Evolutionary conservation across 2,888 invertebrate species (phyloP).

Genomic region (Oscheius sp.): DNA sequence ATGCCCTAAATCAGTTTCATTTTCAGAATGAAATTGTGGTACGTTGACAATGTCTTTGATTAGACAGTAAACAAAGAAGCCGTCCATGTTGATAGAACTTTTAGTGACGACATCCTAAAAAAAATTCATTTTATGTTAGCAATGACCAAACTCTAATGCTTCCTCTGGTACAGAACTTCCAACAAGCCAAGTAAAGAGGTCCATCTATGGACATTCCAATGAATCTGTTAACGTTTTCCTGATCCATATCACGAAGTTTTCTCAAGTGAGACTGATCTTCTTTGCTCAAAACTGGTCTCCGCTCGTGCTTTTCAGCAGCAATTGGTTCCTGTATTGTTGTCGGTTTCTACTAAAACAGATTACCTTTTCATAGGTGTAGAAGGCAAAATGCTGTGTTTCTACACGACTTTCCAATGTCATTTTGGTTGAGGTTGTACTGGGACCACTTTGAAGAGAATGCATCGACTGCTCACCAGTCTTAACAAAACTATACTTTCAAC

Average conservation of each 20-base stretch:
- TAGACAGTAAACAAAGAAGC: slow-evolving; percentile 58
- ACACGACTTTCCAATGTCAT: slow-evolving; percentile 46
- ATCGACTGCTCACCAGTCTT: slow-evolving; percentile 44
- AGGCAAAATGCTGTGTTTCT: slow-evolving; percentile 47
- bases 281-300: slow-evolving; percentile 42
- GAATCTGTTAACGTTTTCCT: slow-evolving; percentile 70
- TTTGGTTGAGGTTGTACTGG: slow-evolving; percentile 52
- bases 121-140: background rate
- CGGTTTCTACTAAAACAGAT: background rate
- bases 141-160: slow-evolving; percentile 37
- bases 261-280: slow-evolving; percentile 43
- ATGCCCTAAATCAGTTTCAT: slow-evolving; percentile 47
- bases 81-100: slow-evolving; percentile 55
- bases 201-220: slow-evolving; percentile 66
- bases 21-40: background rate
- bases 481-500: slow-evolving; percentile 31
- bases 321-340: slow-evolving; percentile 39
- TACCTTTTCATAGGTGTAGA: slow-evolving; percentile 37
- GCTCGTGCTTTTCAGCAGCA: slow-evolving; percentile 44
- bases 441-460: slow-evolving; percentile 52
- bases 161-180: slow-evolving; percentile 66
- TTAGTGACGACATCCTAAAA: slow-evolving; percentile 52
- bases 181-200: slow-evolving; percentile 61
- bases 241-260: slow-evolving; percentile 63
- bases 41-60: slow-evolving; percentile 56